Evolutionary conservation across 35 echinoderm and acorn worm genomes (phyloP).

Genomic region (Chiridota heheva): DNA sequence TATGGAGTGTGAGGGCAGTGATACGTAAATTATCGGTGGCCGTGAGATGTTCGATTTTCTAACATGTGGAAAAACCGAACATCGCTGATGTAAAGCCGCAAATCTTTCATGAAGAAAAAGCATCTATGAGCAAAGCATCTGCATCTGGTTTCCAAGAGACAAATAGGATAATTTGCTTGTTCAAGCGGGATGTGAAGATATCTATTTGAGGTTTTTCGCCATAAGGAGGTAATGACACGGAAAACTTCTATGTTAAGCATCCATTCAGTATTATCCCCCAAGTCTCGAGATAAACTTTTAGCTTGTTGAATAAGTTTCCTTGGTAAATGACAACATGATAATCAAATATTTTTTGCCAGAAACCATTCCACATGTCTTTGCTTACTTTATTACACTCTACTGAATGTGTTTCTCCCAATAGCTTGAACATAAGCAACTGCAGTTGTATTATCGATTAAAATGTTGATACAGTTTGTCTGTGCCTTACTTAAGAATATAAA

Average conservation of each 20-base stretch:
- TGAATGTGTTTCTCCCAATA: slow-evolving; percentile 26
- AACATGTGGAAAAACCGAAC: no score
- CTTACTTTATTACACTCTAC: slow-evolving; percentile 13
- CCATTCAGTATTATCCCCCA: not conserved
- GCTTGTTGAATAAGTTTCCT: not conserved
- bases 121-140: slow-evolving; percentile 17
- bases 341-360: not conserved
- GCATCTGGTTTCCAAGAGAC: slow-evolving; percentile 40
- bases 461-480: slow-evolving; percentile 27
- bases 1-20: no score
- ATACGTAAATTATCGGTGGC: no score
- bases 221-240: not conserved
- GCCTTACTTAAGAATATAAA: not conserved
- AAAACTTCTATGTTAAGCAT: slow-evolving; percentile 22
- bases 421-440: slow-evolving; percentile 30
- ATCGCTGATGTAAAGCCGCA: no score
- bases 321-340: not conserved
- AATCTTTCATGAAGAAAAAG: no score
- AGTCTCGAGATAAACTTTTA: not conserved
- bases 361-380: slow-evolving; percentile 18
- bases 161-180: slow-evolving; percentile 29
- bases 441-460: slow-evolving; percentile 29
- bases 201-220: slow-evolving; percentile 32
- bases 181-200: slow-evolving; percentile 38
- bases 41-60: no score